Conservation (phyloP, 2,797 vertebrate species). For the Clarias fuscus region DNA sequence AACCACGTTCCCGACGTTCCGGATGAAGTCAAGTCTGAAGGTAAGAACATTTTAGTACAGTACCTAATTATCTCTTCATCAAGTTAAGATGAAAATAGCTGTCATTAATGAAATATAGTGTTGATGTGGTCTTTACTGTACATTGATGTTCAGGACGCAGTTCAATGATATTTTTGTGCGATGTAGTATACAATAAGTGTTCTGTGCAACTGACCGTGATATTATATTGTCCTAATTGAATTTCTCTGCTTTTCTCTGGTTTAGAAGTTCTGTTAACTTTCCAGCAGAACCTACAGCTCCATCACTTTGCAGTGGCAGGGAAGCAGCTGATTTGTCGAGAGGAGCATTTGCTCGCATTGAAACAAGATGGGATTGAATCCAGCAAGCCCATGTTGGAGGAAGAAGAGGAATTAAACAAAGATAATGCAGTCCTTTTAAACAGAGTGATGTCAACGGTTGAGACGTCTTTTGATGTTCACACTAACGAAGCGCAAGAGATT, state of each 20-base stretch:
- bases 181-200: neutral
- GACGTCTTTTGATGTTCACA: slow-evolving; percentile 61
- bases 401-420: slow-evolving; percentile 65
- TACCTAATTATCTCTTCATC: neutral
- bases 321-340: slow-evolving; percentile 75
- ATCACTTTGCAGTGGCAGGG: slow-evolving; percentile 65
- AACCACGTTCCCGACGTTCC: neutral
- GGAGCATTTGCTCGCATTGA: slow-evolving; percentile 63
- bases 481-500: slow-evolving; percentile 50
- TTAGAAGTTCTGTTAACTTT: slow-evolving; percentile 56
- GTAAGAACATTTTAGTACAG: slow-evolving; percentile 4
- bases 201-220: neutral
- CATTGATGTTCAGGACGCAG: neutral
- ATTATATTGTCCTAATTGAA: slow-evolving; percentile 10
- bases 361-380: slow-evolving; percentile 30
- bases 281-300: slow-evolving; percentile 61
- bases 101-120: neutral
- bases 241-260: slow-evolving; percentile 7
- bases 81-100: neutral
- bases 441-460: slow-evolving; percentile 66
- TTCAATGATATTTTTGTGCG: neutral
- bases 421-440: slow-evolving; percentile 64
- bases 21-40: neutral
- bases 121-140: neutral
- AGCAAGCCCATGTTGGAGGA: slow-evolving; percentile 46